These are phyloP conservation scores for Mastomys coucha DNA, from an alignment of 2,113 vertebrate genomes.

Conservation along the genomic window DNA sequence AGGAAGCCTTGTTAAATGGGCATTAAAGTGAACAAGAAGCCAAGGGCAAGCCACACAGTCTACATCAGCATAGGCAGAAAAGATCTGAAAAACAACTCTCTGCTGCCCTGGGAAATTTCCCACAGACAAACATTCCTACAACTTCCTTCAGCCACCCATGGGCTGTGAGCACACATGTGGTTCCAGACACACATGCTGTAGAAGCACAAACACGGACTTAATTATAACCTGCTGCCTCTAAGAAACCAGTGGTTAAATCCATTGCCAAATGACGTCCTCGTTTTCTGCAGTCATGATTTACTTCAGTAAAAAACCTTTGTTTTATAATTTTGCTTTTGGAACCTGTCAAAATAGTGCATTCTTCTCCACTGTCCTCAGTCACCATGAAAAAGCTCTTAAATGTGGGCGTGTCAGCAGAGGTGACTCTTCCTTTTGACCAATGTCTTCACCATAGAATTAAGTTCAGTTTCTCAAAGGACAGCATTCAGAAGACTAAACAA, in stretches of 20 bases:
- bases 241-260: conserved; percentile 10
- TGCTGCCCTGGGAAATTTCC: conserved; percentile 8
- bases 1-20: conserved; percentile 23
- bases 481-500: neutral
- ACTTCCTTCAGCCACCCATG: neutral
- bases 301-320: conserved; percentile 19
- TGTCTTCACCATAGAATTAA: neutral
- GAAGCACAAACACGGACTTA: conserved; percentile 24
- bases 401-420: neutral
- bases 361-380: neutral
- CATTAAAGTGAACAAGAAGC: conserved; percentile 13
- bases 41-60: conserved; percentile 48
- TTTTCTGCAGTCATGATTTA: conserved; percentile 47
- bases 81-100: neutral
- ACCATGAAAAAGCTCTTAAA: conserved; percentile 7
- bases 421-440: neutral
- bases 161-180: neutral
- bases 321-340: conserved; percentile 41
- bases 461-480: neutral
- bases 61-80: neutral
- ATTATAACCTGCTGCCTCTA: conserved; percentile 14
- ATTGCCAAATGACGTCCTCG: neutral
- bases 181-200: neutral
- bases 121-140: conserved; percentile 18
- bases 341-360: conserved; percentile 12